phyloP scores from a whole-genome alignment of 2,113 vertebrate species.

The Pavo muticus region DNA sequence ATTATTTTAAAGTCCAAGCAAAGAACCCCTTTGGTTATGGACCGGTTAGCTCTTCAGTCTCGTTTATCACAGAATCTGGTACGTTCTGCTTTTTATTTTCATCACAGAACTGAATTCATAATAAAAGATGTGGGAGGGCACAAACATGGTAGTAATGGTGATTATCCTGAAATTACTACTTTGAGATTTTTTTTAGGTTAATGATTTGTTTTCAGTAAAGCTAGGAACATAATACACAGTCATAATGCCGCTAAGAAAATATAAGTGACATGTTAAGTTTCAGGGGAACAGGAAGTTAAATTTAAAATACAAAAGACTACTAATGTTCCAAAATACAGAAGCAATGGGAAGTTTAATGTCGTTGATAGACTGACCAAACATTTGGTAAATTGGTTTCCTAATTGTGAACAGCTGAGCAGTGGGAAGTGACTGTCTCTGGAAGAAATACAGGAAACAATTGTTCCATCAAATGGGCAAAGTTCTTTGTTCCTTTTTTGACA shows the following conservation, averaged over 20 bases:
- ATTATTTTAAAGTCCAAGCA: slow-evolving; percentile 98
- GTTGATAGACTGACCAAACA: slow-evolving; percentile 22
- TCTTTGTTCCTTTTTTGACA: background rate
- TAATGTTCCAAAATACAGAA: slow-evolving; percentile 9
- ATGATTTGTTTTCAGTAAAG: slow-evolving; percentile 14
- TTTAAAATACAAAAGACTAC: background rate
- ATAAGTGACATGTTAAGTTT: background rate
- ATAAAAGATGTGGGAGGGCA: background rate
- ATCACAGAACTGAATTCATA: background rate
- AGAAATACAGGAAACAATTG: background rate
- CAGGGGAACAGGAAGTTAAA: background rate
- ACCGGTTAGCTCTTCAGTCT: slow-evolving; percentile 91
- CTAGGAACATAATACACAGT: background rate
- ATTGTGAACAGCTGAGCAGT: slow-evolving; percentile 38
- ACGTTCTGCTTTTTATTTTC: slow-evolving; percentile 27
- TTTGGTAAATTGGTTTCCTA: slow-evolving; percentile 11
- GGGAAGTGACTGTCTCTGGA: background rate
- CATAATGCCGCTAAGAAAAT: background rate
- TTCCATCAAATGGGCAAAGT: background rate
- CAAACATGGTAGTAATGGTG: background rate
- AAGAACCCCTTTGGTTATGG: slow-evolving; percentile 94
- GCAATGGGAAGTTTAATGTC: slow-evolving; percentile 3
- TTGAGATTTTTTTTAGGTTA: background rate
- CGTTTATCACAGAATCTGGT: slow-evolving; percentile 97
- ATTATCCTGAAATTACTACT: background rate